Evolutionary conservation across 2,888 invertebrate species (phyloP).

Genomic region (Ormia ochracea): DNA sequence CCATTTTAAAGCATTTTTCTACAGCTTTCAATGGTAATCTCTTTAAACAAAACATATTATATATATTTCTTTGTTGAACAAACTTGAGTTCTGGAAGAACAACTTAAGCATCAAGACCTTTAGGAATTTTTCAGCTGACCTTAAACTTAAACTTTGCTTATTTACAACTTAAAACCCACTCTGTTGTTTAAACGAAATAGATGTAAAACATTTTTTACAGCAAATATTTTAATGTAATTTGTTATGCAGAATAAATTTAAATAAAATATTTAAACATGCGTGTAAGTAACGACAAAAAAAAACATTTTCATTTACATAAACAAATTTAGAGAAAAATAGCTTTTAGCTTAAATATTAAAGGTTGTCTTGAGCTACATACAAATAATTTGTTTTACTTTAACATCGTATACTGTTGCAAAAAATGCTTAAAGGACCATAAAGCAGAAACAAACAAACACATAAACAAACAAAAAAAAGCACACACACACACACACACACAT

Average conservation of each 20-base stretch:
- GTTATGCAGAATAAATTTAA: background rate
- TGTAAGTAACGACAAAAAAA: background rate
- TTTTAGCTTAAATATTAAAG: background rate
- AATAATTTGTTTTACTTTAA: background rate
- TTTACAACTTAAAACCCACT: background rate
- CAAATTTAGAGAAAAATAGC: background rate
- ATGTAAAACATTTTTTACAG: background rate
- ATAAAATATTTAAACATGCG: background rate
- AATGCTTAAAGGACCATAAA: background rate
- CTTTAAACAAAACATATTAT: no score
- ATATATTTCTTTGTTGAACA: no score
- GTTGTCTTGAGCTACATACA: background rate
- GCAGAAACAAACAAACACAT: background rate
- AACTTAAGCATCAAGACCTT: background rate
- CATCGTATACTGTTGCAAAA: background rate
- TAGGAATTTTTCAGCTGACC: background rate
- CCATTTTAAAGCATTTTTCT: no score
- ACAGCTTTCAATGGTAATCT: no score
- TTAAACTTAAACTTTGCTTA: constrained; percentile 18
- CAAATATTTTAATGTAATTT: background rate
- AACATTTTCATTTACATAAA: background rate
- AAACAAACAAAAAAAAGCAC: no score
- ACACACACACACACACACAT: background rate
- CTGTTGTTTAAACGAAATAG: background rate
- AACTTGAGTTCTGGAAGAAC: background rate